Conservation (phyloP, 2,113 vertebrate genomes). For the Melanerpes aurifrons region DNA sequence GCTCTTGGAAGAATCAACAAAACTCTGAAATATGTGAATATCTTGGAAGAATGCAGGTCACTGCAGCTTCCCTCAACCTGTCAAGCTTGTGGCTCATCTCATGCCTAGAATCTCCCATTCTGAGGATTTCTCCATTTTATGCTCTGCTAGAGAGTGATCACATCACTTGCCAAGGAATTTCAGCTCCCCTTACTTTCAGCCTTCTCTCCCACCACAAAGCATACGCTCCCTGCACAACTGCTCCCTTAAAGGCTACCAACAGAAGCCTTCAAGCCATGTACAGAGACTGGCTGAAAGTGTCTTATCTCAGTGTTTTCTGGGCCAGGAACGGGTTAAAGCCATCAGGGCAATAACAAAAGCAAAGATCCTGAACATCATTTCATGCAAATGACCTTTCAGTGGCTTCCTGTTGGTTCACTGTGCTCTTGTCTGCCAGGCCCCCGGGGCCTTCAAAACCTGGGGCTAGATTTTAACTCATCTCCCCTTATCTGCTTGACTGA, state of each 20-base stretch:
- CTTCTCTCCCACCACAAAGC: background rate
- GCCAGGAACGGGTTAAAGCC: constrained; percentile 44
- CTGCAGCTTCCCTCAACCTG: background rate
- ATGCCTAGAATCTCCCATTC: background rate
- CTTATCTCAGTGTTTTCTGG: background rate
- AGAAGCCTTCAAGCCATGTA: background rate
- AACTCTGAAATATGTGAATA: background rate
- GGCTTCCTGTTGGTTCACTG: constrained; percentile 82
- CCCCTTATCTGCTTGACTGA: constrained; percentile 98
- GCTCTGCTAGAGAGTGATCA: background rate
- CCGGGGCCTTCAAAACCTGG: constrained; percentile 79
- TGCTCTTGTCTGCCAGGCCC: constrained; percentile 91
- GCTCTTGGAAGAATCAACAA: background rate
- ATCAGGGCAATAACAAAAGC: constrained; percentile 72
- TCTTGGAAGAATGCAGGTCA: background rate
- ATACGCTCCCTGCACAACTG: background rate
- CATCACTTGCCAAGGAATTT: background rate
- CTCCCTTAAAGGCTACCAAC: background rate
- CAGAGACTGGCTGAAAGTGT: background rate
- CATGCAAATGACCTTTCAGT: constrained; percentile 90
- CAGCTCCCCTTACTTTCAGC: background rate
- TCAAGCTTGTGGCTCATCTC: background rate
- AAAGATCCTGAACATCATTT: constrained; percentile 82
- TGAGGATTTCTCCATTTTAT: background rate
- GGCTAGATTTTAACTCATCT: constrained; percentile 93